phyloP scores from a whole-genome alignment of 2,797 vertebrate species.

The Mallotus villosus region DNA sequence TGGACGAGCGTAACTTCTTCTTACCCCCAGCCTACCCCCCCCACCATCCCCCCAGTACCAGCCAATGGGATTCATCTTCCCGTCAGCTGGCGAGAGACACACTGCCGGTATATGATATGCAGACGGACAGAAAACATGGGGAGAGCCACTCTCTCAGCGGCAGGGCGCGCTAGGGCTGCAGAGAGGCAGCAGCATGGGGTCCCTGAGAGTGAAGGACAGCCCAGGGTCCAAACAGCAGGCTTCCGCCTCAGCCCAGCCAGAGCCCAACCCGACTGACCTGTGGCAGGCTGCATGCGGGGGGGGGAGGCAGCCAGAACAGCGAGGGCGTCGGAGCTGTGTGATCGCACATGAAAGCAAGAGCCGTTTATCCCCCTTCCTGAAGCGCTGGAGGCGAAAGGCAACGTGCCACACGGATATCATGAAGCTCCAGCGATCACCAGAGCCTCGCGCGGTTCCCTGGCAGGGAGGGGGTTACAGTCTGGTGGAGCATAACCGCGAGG shows the following conservation, averaged over 20 bases:
- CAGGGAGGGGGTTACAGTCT: neutral
- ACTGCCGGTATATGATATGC: no score
- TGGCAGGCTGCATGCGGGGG: neutral
- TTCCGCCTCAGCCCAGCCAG: neutral
- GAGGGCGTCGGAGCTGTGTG: neutral
- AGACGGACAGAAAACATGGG: no score
- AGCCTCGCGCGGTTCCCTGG: neutral
- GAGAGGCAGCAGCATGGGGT: neutral
- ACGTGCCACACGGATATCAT: neutral
- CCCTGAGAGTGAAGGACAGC: neutral
- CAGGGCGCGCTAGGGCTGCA: neutral
- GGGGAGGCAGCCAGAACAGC: neutral
- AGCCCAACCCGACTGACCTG: neutral
- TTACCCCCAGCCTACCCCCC: no score
- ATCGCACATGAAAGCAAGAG: neutral
- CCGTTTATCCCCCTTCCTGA: neutral
- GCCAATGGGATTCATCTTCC: no score
- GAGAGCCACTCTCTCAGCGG: no score
- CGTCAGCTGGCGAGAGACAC: no score
- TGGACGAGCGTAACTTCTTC: no score
- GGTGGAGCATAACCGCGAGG: neutral
- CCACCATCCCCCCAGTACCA: no score
- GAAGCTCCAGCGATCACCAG: neutral
- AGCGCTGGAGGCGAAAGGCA: neutral
- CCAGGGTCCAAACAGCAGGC: neutral